Evolutionary conservation across 2,113 vertebrate genomes (phyloP).

Genomic region (Mustelus asterias): DNA sequence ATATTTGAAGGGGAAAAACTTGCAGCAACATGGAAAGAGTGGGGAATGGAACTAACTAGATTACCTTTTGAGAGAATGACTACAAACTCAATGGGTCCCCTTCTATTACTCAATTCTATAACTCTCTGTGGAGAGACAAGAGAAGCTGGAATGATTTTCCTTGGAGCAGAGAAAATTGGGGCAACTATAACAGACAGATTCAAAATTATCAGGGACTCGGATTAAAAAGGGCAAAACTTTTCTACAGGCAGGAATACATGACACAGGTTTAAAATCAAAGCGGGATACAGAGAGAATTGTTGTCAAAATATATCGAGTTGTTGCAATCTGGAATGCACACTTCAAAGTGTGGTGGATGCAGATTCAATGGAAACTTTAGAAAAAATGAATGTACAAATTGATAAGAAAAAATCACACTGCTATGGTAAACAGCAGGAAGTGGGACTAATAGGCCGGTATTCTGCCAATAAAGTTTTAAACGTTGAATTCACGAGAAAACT

Average conservation of each 20-base stretch:
- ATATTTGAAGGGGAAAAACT: no score
- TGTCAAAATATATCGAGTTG: background rate
- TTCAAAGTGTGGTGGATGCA: background rate
- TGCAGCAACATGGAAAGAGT: background rate
- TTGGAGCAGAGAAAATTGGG: background rate
- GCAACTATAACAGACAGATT: background rate
- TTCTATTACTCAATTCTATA: background rate
- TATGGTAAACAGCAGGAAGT: background rate
- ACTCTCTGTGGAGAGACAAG: background rate
- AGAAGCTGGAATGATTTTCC: background rate
- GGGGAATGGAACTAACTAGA: background rate
- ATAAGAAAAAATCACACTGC: background rate
- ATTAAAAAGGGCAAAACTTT: background rate
- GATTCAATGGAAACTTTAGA: background rate
- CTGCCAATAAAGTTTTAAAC: no score
- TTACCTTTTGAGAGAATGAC: background rate
- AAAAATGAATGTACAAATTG: background rate
- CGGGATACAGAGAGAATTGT: background rate
- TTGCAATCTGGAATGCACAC: background rate
- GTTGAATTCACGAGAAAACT: no score
- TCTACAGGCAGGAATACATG: background rate
- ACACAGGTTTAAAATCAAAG: background rate
- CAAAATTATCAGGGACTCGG: background rate
- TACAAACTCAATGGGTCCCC: background rate
- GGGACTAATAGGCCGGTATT: no score